These are phyloP conservation scores for Scaptodrosophila latifasciaeformis DNA, from an alignment of 2,888 invertebrate species.

Conservation along the genomic window DNA sequence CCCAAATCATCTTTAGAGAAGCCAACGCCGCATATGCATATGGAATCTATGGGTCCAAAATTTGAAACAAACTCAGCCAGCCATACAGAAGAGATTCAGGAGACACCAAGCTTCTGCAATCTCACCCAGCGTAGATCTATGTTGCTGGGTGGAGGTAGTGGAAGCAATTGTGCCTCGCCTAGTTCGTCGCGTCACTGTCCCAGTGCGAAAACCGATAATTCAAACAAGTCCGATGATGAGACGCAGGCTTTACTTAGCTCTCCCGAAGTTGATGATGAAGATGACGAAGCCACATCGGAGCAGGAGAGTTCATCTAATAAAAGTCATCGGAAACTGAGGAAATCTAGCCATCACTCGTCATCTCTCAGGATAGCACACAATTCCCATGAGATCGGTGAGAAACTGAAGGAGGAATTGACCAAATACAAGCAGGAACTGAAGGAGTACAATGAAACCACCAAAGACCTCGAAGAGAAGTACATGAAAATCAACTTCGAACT, in stretches of 20 bases:
- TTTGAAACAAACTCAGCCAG: slow-evolving; percentile 21
- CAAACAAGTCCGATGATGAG: slow-evolving; percentile 1
- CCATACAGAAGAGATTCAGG: background rate
- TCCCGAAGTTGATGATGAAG: slow-evolving; percentile 2
- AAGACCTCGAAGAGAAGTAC: slow-evolving; percentile 66
- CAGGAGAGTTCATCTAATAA: background rate
- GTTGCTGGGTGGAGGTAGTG: slow-evolving; percentile 7
- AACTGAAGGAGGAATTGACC: slow-evolving; percentile 57
- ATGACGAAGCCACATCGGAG: background rate
- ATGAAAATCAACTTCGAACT: slow-evolving; percentile 67
- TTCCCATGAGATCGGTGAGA: slow-evolving; percentile 41
- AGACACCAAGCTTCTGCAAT: slow-evolving; percentile 24
- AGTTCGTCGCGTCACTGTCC: background rate
- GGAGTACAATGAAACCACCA: slow-evolving; percentile 65
- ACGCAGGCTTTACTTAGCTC: background rate
- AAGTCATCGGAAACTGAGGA: background rate
- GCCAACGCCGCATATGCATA: slow-evolving; percentile 8
- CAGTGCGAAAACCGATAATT: slow-evolving; percentile 12
- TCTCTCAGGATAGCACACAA: too few species aligned
- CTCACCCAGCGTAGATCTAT: slow-evolving; percentile 22
- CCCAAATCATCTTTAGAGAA: slow-evolving; percentile 1
- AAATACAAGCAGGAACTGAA: slow-evolving; percentile 66
- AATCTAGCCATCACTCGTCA: background rate
- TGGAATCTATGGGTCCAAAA: slow-evolving; percentile 47
- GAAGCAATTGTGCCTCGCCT: slow-evolving; percentile 21